These are phyloP conservation scores for Uria aalge DNA, from an alignment of 2,113 vertebrate genomes.

Conservation along the genomic window DNA sequence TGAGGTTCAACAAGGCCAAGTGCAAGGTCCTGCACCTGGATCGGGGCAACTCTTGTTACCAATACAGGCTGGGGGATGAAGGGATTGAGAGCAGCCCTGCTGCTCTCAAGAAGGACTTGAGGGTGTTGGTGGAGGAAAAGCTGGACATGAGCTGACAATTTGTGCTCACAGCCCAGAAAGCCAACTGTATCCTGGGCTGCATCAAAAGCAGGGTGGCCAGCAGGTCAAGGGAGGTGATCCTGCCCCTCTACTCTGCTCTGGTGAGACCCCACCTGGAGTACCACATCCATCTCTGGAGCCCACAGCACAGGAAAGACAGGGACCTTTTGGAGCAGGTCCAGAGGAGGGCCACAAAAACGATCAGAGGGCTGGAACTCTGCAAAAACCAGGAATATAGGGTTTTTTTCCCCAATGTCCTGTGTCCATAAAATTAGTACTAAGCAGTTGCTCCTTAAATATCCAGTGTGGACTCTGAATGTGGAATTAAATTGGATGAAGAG, in stretches of 20 bases:
- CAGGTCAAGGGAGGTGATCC: background rate
- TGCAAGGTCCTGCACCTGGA: background rate
- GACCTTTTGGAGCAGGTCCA: background rate
- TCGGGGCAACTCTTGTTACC: background rate
- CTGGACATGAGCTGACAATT: background rate
- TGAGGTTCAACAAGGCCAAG: background rate
- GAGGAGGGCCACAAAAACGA: background rate
- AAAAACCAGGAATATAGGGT: background rate
- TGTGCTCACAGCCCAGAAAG: background rate
- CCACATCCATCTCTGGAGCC: background rate
- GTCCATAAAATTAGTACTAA: background rate
- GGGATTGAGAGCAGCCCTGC: background rate
- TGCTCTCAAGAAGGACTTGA: background rate
- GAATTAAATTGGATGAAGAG: background rate
- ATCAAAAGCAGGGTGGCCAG: background rate
- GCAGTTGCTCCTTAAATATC: background rate
- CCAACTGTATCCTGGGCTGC: background rate
- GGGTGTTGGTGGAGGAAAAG: background rate
- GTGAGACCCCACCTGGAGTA: background rate
- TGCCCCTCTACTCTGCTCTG: background rate
- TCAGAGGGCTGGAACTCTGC: background rate
- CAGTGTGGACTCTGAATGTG: background rate
- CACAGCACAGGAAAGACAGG: background rate
- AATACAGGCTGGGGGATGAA: background rate
- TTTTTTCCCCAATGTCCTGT: background rate